Percentiles rank a stretch among this genome's conserved stretches.
Evolutionary conservation across 1,140 invertebrate genomes (phyloP).

Genomic region (Drosophila tropicalis): DNA sequence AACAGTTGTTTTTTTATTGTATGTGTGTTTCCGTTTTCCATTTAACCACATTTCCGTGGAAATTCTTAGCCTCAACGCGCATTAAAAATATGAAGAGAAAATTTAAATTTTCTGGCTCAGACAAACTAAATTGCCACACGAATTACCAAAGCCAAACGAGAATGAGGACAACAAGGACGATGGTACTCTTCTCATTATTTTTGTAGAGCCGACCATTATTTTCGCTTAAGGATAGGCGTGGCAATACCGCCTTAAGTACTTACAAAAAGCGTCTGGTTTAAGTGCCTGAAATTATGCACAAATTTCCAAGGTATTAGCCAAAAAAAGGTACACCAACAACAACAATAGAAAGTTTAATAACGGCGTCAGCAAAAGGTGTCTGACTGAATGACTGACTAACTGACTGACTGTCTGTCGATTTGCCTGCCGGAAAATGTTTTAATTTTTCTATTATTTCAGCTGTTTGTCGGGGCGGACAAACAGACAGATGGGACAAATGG

Average conservation of each 20-base stretch:
- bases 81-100: conserved; percentile 26
- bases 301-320: conserved; percentile 64
- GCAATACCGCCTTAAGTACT: conserved; percentile 44
- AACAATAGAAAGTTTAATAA: conserved; percentile 51
- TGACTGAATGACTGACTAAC: conserved; percentile 8
- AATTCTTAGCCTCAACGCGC: conserved; percentile 16
- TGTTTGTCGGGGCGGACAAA: conserved; percentile 17
- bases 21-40: background rate
- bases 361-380: conserved; percentile 58
- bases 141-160: conserved; percentile 20
- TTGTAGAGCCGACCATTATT: conserved; percentile 1
- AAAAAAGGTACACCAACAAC: background rate
- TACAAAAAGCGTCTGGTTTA: conserved; percentile 63
- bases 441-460: conserved; percentile 69
- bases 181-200: background rate
- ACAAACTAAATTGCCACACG: conserved; percentile 51
- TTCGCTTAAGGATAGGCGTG: conserved; percentile 33
- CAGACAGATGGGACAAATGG: no score
- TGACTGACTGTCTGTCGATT: background rate
- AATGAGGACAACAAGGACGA: background rate
- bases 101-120: conserved; percentile 42
- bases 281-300: conserved; percentile 63
- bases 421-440: conserved; percentile 41
- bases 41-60: background rate
- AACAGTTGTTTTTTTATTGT: background rate